phyloP scores from a whole-genome alignment of 2,888 invertebrate genomes.

The Plemyria rubiginata region DNA sequence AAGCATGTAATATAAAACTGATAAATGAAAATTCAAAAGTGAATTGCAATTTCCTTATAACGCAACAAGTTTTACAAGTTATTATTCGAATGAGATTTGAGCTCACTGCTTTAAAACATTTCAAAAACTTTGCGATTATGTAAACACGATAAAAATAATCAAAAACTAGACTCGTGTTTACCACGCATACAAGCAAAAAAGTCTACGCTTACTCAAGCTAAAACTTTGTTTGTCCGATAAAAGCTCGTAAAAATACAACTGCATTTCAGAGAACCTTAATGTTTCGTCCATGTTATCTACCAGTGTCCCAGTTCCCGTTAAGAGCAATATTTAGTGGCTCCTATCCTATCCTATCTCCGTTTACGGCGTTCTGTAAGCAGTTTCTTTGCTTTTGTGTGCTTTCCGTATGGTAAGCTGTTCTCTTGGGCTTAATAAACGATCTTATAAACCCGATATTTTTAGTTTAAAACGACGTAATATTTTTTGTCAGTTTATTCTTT shows the following conservation, averaged over 20 bases:
- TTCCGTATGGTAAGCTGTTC: conserved; percentile 5
- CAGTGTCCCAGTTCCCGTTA: conserved; percentile 17
- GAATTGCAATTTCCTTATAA: no score
- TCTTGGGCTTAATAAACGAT: background rate
- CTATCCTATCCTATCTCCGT: conserved; percentile 6
- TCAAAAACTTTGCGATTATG: no score
- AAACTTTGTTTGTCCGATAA: background rate
- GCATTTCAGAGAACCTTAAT: conserved; percentile 12
- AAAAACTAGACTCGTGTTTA: no score
- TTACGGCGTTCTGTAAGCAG: conserved; percentile 9
- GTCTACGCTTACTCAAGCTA: no score
- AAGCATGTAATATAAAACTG: no score
- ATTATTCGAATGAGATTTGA: no score
- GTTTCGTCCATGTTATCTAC: conserved; percentile 16
- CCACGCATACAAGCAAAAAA: no score
- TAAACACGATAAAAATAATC: no score
- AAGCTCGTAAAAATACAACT: conserved; percentile 12
- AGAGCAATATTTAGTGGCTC: conserved; percentile 24
- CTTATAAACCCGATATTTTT: background rate
- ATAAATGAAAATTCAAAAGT: no score
- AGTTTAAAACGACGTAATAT: no score
- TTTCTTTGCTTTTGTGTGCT: conserved; percentile 14
- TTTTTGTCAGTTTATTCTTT: background rate
- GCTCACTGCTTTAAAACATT: no score
- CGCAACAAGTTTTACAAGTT: no score